Evolutionary conservation across 2,797 vertebrate species (phyloP).

Genomic region (Brachymystax lenok): DNA sequence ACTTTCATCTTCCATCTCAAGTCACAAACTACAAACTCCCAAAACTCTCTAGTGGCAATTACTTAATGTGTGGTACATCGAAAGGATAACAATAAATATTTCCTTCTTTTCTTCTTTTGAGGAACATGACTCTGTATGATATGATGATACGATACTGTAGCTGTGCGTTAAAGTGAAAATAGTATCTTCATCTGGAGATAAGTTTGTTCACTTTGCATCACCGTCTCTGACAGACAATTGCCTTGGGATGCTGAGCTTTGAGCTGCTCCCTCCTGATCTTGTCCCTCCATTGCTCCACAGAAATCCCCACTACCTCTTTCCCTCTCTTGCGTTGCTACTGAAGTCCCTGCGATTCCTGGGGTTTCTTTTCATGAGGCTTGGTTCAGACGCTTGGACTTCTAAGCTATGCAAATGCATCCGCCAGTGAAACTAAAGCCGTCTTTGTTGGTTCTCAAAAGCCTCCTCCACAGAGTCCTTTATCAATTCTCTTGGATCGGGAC

Average conservation of each 20-base stretch:
- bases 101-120: neutral
- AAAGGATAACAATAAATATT: constrained; percentile 19
- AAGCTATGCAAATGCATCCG: constrained; percentile 83
- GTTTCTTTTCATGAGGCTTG: constrained; percentile 77
- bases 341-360: constrained; percentile 71
- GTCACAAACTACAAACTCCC: constrained; percentile 6
- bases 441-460: constrained; percentile 78
- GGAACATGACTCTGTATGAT: constrained; percentile 43
- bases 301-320: constrained; percentile 14
- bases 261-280: constrained; percentile 53
- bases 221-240: constrained; percentile 58
- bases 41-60: constrained; percentile 19
- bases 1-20: constrained; percentile 1
- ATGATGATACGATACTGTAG: constrained; percentile 17
- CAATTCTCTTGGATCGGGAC: constrained; percentile 76
- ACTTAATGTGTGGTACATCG: constrained; percentile 16
- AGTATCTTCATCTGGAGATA: too few relatives aligned
- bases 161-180: too few relatives aligned
- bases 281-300: constrained; percentile 26
- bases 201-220: constrained; percentile 48
- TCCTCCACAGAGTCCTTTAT: constrained; percentile 78
- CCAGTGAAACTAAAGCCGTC: constrained; percentile 80
- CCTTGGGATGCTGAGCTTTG: constrained; percentile 43
- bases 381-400: constrained; percentile 80
- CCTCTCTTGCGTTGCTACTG: constrained; percentile 64